Evolutionary conservation across 1,140 invertebrate genomes (phyloP).

Genomic region (Neoseiulus cucumeris): DNA sequence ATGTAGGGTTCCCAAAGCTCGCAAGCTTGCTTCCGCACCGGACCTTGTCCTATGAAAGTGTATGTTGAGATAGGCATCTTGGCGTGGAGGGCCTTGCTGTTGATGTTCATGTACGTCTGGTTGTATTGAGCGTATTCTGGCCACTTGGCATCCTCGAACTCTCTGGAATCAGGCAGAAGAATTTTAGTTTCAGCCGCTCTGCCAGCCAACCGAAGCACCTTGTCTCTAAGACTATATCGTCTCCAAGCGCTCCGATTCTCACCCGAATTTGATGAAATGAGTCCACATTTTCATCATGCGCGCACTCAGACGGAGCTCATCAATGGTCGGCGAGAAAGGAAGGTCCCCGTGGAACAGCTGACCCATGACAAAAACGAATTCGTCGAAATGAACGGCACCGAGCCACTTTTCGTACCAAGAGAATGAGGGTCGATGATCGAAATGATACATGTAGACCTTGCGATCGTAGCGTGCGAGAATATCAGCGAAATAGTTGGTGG

Average conservation of each 20-base stretch:
- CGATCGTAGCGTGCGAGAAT: conserved; percentile 2
- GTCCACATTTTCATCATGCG: conserved; percentile 31
- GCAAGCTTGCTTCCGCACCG: not conserved
- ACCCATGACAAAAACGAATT: conserved; percentile 34
- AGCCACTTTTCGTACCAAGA: conserved; percentile 33
- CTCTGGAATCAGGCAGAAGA: not conserved
- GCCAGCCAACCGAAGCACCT: too few relatives aligned
- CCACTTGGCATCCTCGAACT: not conserved
- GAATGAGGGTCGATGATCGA: conserved; percentile 20
- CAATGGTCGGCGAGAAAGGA: conserved; percentile 21
- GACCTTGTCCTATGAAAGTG: conserved; percentile 5
- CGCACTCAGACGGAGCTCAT: conserved; percentile 25
- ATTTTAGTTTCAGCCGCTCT: not conserved
- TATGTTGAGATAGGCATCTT: not conserved
- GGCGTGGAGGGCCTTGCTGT: not conserved
- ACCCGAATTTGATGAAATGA: conserved; percentile 29
- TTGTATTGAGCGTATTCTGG: conserved; percentile 5
- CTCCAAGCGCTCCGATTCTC: not conserved
- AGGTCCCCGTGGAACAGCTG: conserved; percentile 24
- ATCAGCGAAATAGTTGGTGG: conserved; percentile 14
- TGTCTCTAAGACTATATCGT: too few relatives aligned
- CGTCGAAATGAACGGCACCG: conserved; percentile 34
- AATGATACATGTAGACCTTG: conserved; percentile 19
- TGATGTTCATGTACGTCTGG: conserved; percentile 1
- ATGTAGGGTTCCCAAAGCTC: conserved; percentile 6